Percentiles rank a stretch among this genome's conserved stretches.
Evolutionary conservation across 2,797 vertebrate genomes (phyloP).

Genomic region (Pipistrellus pygmaeus): DNA sequence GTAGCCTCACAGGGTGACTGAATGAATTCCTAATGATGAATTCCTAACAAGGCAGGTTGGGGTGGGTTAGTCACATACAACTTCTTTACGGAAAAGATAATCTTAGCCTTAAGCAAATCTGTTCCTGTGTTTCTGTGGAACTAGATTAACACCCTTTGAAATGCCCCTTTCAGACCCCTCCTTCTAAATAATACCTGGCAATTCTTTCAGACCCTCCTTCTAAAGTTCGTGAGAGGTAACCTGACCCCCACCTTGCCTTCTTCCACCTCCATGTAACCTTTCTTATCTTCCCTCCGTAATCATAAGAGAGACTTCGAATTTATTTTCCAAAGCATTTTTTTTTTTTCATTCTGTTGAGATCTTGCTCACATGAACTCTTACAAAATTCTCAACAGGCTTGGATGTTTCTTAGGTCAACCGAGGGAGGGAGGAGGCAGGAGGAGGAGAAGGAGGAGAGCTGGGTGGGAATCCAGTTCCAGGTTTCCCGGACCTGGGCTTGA

Average conservation of each 20-base stretch:
- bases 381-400: neutral
- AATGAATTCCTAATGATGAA: neutral
- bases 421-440: neutral
- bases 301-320: neutral
- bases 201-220: neutral
- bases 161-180: neutral
- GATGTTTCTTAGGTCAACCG: neutral
- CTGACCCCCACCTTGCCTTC: neutral
- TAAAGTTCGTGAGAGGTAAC: neutral
- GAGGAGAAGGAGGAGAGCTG: neutral
- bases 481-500: neutral
- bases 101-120: neutral
- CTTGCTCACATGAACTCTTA: neutral
- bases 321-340: neutral
- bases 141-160: neutral
- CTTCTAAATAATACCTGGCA: neutral
- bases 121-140: neutral
- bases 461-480: neutral
- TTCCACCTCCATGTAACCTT: neutral
- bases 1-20: neutral
- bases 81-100: neutral
- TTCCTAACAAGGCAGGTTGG: neutral
- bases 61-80: neutral
- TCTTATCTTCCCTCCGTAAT: neutral
- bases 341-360: neutral